Evolutionary conservation across 2,797 vertebrate species (phyloP), one percentile per base, ranked within the genome.

Genomic region (Hoplostethus mediterraneus): DNA sequence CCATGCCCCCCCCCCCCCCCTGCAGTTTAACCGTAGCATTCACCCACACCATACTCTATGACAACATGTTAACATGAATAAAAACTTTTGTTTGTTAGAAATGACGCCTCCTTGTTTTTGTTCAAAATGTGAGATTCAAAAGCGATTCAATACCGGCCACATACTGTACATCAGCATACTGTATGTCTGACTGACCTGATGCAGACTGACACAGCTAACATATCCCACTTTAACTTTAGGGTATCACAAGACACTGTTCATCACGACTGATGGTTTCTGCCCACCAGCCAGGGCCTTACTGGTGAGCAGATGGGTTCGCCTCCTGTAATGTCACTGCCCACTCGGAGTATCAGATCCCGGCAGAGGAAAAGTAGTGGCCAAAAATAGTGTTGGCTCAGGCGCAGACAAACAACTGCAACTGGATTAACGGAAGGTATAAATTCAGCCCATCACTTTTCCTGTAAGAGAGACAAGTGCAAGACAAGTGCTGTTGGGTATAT

Each of bases 51-150:
- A n/a, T 16, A 6, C 38, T 16, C 66, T 62, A 10, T 51, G 61
- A 71, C 6, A 5, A 71, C 30, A 53, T 73, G 66, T 81, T 80
- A 90, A 86, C 82, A 73, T 64, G 53, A 92, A 91, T 92, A 89
- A 90, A 90, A 83, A 6, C 17, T 67, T 48, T 63, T 67, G 44
- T 78, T 81, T 81, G 56, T 79, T 77, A 60, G 52, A 75, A 21
- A 8, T 49, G n/a, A 31, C 44, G 16, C 25, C 7, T 76, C 8
- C 10, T 44, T 67, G 40, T 62, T 71, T 75, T 49, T 51, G 10
- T 7, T 40, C 8, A 40, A 40, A 40, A 40, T 40, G 7, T 9
- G 38, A n/a, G n/a, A n/a, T n/a, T n/a, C n/a, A n/a, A n/a, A n/a
- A 5, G 3, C 17, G 21, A 54, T 57, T 65, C 11, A 63, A 16